Evolutionary conservation across 2,113 vertebrate genomes (phyloP), one percentile per base, ranked within the genome.

Genomic region (Lasiurus borealis): DNA sequence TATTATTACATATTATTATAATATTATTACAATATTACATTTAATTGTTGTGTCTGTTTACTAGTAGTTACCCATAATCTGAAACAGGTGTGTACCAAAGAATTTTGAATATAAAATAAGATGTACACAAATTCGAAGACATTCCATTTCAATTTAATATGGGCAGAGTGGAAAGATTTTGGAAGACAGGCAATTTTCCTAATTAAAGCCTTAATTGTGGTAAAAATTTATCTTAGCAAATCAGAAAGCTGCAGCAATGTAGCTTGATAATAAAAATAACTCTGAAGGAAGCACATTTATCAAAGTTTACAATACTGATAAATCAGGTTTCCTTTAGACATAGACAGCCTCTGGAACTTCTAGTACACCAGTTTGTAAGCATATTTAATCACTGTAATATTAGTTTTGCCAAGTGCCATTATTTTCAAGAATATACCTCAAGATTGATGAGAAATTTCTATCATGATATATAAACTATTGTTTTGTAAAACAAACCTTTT

Each of bases 211-310:
- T 89, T 82, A 16, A 87, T 68, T 75, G 2, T 71, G 9, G 8
- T 75, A 69, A 78, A 87, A 64, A 91, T 18, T 15, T 52, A 59
- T n/a, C 46, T 73, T 44, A 31, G 3, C 21, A 75, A 16, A 36
- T 83, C 44, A 88, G 21, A 21, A 72, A 5, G 2, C 0, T 77
- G 3, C 7, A 85, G 66, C 4, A 68, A n/a, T 11, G 1, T 31
- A 71, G 2, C 23, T 62, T 93, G n/a, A 95, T 93, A 89, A 92
- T 54, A n/a, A 89, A 92, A 48, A 44, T 68, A 34, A 75, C 84
- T 88, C 6, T 88, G 25, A 85, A 91, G 62, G 89, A 80, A 76
- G 4, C n/a, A 71, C 12, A 64, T 72, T 34, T 87, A 52, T 25
- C n/a, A 90, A 15, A 59, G 16, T 85, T 88, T 85, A 75, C 5